Base-by-base conservation (phyloP, 2,888 invertebrate genomes). In the Seladonia tumulorum region DNA sequence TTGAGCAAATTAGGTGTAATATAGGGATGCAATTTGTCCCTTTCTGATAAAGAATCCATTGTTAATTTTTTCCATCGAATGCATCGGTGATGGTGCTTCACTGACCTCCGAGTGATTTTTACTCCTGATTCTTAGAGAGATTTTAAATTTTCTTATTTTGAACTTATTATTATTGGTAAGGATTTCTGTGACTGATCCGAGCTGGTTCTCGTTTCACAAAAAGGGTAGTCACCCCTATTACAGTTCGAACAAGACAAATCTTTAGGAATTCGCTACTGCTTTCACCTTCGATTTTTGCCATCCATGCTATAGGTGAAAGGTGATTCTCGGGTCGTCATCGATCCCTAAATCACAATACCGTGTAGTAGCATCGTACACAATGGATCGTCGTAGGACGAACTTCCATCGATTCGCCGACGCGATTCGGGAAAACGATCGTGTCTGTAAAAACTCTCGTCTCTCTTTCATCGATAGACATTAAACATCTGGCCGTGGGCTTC, bases 341-440 rank as follows among this genome's bases (percentile, higher is more conserved):
- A 74, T 35, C 25, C 53, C 53, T 75, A 57, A 53, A 53, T 75
- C 75, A 29, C 53, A 57, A 53, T 18, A 29, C 39, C 39, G 14
- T 53, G 53, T 57, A 53, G 57, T 53, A 53, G 60, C 53, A 25
- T 57, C 68, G 75, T 53, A 79, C 53, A 85, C 85, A 79, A 85
- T 82, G 76, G 79, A 76, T 18, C 63, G 53, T 68, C 85, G 85
- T 85, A 72, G 79, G 79, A 79, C 53, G 81, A 25, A 45, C 57
- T 76, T 60, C 45, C 78, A 76, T 68, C 79, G 81, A 60, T 76
- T n/a, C 57, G 29, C 76, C 29, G 29, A 60, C 35, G n/a, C 71
- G 25, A 45, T 16, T 42, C 68, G 68, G 57, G 72, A 76, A 71
- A 71, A 83, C 73, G 66, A 66, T 66, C 53, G n/a, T n/a, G 81